Evolutionary conservation across 2,888 invertebrate genomes (phyloP).

Genomic region (Neoaliturus tenellus): DNA sequence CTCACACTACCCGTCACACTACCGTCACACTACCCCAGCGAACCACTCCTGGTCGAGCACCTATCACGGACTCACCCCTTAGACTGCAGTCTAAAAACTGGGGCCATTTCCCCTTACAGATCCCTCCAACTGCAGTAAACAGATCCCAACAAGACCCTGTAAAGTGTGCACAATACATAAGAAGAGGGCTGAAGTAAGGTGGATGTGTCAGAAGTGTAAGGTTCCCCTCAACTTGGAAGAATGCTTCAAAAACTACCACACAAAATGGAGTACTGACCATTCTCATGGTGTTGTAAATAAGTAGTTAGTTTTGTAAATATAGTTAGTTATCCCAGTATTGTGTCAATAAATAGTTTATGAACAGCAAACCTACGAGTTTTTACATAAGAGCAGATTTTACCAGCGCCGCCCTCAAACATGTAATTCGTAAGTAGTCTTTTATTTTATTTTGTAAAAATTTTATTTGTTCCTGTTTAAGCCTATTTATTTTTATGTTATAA

Average conservation of each 20-base stretch:
- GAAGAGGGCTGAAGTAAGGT: slow-evolving; percentile 35
- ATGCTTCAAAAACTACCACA: slow-evolving; percentile 26
- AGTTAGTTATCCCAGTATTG: neutral
- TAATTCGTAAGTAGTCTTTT: slow-evolving; percentile 14
- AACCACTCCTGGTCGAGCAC: slow-evolving; percentile 24
- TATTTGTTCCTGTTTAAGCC: slow-evolving; percentile 25
- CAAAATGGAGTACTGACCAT: slow-evolving; percentile 26
- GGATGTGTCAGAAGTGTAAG: slow-evolving; percentile 41
- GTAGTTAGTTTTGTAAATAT: slow-evolving; percentile 40
- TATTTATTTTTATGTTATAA: slow-evolving; percentile 21
- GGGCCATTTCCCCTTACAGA: slow-evolving; percentile 41
- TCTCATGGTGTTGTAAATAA: slow-evolving; percentile 20
- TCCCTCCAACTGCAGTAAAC: slow-evolving; percentile 33
- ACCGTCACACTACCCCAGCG: slow-evolving; percentile 6
- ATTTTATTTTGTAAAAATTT: neutral
- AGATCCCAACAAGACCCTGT: slow-evolving; percentile 36
- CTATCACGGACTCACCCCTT: slow-evolving; percentile 36
- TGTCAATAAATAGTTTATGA: neutral
- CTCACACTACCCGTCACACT: no score
- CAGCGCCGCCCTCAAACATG: slow-evolving; percentile 8
- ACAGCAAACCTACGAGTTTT: neutral
- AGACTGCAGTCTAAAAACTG: slow-evolving; percentile 43
- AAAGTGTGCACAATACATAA: slow-evolving; percentile 34
- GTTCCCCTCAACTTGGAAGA: neutral
- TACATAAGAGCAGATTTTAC: neutral